Conservation (phyloP, 53 echinoderm and acorn worm genomes). For the Mesocentrotus franciscanus region DNA sequence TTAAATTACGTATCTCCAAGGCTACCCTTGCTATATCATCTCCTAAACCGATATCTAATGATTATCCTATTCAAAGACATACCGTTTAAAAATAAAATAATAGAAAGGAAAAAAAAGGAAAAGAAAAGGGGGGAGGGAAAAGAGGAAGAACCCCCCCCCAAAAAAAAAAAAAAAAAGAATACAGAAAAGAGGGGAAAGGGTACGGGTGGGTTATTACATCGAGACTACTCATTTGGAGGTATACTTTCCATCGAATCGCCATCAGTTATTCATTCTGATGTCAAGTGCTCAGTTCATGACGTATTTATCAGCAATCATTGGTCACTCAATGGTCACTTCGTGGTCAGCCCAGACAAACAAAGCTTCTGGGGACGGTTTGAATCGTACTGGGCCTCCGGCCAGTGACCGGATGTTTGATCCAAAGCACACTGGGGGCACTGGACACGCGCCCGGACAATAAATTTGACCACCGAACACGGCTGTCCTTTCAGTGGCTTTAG, state of each 20-base stretch:
- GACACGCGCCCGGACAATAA: constrained; percentile 5
- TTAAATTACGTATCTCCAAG: too few relatives aligned
- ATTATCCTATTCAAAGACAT: too few relatives aligned
- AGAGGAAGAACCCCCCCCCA: too few relatives aligned
- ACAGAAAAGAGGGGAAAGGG: too few relatives aligned
- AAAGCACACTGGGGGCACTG: constrained; percentile 9
- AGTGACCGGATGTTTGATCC: constrained; percentile 14
- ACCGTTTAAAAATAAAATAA: too few relatives aligned
- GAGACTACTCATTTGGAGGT: background rate
- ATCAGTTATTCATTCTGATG: constrained; percentile 24
- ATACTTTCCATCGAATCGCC: background rate
- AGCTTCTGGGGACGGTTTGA: constrained; percentile 24
- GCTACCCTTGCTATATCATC: too few relatives aligned
- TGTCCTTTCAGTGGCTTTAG: background rate
- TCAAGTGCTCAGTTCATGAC: constrained; percentile 29
- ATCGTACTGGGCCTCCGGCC: background rate
- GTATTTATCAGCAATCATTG: constrained; percentile 24
- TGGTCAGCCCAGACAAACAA: constrained; percentile 35
- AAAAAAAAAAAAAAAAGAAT: too few relatives aligned
- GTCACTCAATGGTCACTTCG: constrained; percentile 4
- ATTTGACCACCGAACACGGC: constrained; percentile 2
- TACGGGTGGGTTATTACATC: background rate
- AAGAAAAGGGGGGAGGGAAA: too few relatives aligned
- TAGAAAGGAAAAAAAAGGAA: too few relatives aligned
- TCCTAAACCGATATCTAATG: too few relatives aligned